Evolutionary conservation across 2,888 invertebrate species (phyloP).

Genomic region (Drosophila ustulata): DNA sequence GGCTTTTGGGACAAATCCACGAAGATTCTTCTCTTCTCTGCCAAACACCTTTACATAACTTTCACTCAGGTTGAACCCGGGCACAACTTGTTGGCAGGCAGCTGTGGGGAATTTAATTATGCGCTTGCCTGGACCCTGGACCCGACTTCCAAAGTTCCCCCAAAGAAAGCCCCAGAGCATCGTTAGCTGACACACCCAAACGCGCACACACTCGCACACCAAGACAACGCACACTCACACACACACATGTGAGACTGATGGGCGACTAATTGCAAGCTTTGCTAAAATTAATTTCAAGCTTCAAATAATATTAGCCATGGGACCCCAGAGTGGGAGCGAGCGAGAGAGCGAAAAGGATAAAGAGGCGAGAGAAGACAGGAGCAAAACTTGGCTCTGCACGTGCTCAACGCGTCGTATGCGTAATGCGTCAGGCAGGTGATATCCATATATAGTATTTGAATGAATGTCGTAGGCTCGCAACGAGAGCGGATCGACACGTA

Average conservation of each 20-base stretch:
- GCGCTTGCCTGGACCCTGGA: constrained; percentile 26
- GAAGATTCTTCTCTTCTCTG: background rate
- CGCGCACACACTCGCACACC: background rate
- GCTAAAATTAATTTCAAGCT: constrained; percentile 78
- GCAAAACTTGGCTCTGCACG: constrained; percentile 52
- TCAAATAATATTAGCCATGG: constrained; percentile 67
- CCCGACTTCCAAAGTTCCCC: constrained; percentile 31
- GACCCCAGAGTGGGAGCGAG: constrained; percentile 33
- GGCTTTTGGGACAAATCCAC: constrained; percentile 29
- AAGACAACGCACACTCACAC: constrained; percentile 10
- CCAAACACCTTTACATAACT: constrained; percentile 49
- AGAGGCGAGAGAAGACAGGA: background rate
- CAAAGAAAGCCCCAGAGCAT: constrained; percentile 44
- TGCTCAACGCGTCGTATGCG: constrained; percentile 60
- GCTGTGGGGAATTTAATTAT: constrained; percentile 53
- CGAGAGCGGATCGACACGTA: constrained; percentile 26
- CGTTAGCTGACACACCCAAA: constrained; percentile 29
- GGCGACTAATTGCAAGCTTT: constrained; percentile 73
- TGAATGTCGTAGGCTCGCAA: constrained; percentile 1
- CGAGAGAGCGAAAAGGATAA: background rate
- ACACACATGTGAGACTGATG: constrained; percentile 51
- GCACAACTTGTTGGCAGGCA: constrained; percentile 43
- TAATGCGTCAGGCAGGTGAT: constrained; percentile 36
- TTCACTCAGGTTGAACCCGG: constrained; percentile 25
- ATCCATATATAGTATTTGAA: background rate